A percentile compares a stretch with the other conserved stretches of the same genome.
Evolutionary conservation across 1,140 invertebrate genomes (phyloP).

Genomic region (Metaphire vulgaris): DNA sequence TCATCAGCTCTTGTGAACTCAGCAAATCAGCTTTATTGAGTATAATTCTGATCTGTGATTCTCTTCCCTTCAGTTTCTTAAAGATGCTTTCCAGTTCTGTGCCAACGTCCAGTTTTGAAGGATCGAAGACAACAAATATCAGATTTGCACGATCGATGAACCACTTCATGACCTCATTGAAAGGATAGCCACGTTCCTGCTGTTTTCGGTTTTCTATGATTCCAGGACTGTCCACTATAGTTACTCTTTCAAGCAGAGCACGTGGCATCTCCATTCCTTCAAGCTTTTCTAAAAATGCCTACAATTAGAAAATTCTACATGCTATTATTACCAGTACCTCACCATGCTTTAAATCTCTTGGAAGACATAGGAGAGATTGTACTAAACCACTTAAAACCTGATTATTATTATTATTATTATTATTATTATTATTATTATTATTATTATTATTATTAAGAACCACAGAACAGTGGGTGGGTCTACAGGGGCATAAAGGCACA

Average conservation of each 20-base stretch:
- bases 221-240: slow-evolving; percentile 91
- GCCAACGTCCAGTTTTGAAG: slow-evolving; percentile 86
- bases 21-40: slow-evolving; percentile 91
- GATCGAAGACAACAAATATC: slow-evolving; percentile 90
- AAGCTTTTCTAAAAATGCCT: slow-evolving; percentile 76
- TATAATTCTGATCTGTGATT: slow-evolving; percentile 77
- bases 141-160: slow-evolving; percentile 90
- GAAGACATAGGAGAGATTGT: too few species aligned
- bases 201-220: slow-evolving; percentile 88
- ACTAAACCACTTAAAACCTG: too few species aligned
- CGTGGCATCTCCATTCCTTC: slow-evolving; percentile 72
- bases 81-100: slow-evolving; percentile 81
- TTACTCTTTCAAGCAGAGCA: slow-evolving; percentile 79
- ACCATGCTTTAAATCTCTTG: not conserved
- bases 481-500: too few species aligned
- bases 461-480: too few species aligned
- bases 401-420: too few species aligned
- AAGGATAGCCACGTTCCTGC: slow-evolving; percentile 83
- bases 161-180: slow-evolving; percentile 93
- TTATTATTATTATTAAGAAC: too few species aligned
- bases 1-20: slow-evolving; percentile 81
- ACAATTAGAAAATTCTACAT: slow-evolving; percentile 7
- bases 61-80: slow-evolving; percentile 83
- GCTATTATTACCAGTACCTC: not conserved
- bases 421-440: too few species aligned